A percentile compares a stretch with the other conserved stretches of the same genome.
phyloP scores from a whole-genome alignment of 2,797 vertebrate species.

The Macropodus opercularis region DNA sequence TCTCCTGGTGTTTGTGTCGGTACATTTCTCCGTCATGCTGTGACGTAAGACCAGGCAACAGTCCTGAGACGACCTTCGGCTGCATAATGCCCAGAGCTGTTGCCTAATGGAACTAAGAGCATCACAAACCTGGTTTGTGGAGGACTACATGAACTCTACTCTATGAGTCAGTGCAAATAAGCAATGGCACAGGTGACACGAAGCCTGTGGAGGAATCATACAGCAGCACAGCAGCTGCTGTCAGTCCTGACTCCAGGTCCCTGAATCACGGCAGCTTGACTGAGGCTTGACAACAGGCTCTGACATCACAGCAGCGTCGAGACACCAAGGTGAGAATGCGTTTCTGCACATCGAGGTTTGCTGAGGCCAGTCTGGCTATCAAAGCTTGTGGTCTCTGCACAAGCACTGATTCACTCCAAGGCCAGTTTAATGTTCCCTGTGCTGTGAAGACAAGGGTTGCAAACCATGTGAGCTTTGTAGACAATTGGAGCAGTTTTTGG shows the following conservation, averaged over 20 bases:
- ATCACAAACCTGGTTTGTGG: conserved; percentile 21
- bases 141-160: conserved; percentile 5
- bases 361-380: conserved; percentile 11
- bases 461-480: too few species aligned
- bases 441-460: too few species aligned
- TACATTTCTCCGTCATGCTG: not conserved
- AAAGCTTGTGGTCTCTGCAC: not conserved
- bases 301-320: conserved; percentile 34
- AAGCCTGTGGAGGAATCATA: conserved; percentile 12
- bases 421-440: too few species aligned
- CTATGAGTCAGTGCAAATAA: conserved; percentile 7
- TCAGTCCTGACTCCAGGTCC: not conserved
- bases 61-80: conserved; percentile 1
- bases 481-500: too few species aligned
- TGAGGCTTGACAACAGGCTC: conserved; percentile 31
- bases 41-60: not conserved
- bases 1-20: not conserved
- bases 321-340: conserved; percentile 23
- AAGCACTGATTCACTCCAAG: too few species aligned
- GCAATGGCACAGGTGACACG: not conserved
- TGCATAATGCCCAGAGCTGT: conserved; percentile 5
- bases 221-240: conserved; percentile 12
- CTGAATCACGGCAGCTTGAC: conserved; percentile 27
- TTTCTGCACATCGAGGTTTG: conserved; percentile 22
- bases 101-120: conserved; percentile 13